Percentiles rank a stretch among this genome's conserved stretches.
Conservation (phyloP, 2,797 vertebrate species). For the Chelidonichthys spinosus region DNA sequence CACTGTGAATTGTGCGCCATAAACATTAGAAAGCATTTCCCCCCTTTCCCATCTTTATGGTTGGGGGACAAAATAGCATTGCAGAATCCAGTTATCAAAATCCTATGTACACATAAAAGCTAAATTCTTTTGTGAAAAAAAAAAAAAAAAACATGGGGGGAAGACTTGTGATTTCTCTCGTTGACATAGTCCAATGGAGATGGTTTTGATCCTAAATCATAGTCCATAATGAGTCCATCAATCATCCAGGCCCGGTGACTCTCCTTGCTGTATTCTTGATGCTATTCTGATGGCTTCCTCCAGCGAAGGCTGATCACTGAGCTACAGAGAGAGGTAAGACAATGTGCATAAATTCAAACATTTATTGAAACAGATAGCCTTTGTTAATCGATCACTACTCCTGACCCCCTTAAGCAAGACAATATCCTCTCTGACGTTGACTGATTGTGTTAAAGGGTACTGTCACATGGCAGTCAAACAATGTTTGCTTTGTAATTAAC, state of each 20-base stretch:
- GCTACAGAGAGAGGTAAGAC: slow-evolving; percentile 77
- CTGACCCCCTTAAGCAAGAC: slow-evolving; percentile 21
- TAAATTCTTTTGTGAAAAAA: slow-evolving; percentile 64
- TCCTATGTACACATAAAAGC: slow-evolving; percentile 85
- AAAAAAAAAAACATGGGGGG: slow-evolving; percentile 61
- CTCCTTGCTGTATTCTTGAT: slow-evolving; percentile 98
- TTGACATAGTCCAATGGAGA: slow-evolving; percentile 72
- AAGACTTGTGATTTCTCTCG: slow-evolving; percentile 72
- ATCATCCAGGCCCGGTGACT: slow-evolving; percentile 96
- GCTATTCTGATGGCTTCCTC: slow-evolving; percentile 99
- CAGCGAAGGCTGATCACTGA: slow-evolving; percentile 96
- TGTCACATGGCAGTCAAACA: slow-evolving; percentile 28
- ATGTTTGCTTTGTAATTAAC: slow-evolving; percentile 51
- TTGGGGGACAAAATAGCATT: slow-evolving; percentile 77
- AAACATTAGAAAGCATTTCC: slow-evolving; percentile 73
- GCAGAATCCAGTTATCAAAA: slow-evolving; percentile 86
- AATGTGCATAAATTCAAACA: slow-evolving; percentile 14
- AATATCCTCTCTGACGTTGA: slow-evolving; percentile 19
- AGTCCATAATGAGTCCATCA: slow-evolving; percentile 80
- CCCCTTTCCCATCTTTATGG: slow-evolving; percentile 39
- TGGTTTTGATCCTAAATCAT: slow-evolving; percentile 63
- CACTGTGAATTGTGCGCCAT: slow-evolving; percentile 70
- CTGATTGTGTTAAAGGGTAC: slow-evolving; percentile 11
- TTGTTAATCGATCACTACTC: neutral
- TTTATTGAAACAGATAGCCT: slow-evolving; percentile 8